Conservation (phyloP, 1,140 invertebrate genomes). For the Protaetia brevitarsis region DNA sequence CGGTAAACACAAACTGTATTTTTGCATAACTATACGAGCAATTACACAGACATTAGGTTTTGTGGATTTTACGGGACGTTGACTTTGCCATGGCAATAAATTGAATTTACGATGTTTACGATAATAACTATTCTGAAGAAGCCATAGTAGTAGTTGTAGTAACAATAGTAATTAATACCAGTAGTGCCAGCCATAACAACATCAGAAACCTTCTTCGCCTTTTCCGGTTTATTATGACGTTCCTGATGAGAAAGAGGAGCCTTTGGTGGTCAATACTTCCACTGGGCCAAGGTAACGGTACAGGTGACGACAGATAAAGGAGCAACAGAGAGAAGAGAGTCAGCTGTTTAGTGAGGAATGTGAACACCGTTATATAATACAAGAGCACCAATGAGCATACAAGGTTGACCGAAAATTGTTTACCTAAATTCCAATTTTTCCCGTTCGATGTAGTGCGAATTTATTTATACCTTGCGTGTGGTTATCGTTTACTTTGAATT, state of each 20-base stretch:
- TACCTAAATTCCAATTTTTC: background rate
- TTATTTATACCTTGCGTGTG: no score
- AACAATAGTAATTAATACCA: no score
- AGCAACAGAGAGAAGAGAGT: conserved; percentile 30
- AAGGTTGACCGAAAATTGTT: background rate
- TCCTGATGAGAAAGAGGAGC: background rate
- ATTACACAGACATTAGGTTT: background rate
- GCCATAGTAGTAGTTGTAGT: background rate
- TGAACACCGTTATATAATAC: conserved; percentile 36
- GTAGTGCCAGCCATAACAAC: no score
- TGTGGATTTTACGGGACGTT: background rate
- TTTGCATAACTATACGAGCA: background rate
- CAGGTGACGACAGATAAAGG: conserved; percentile 33
- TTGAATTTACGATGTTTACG: background rate
- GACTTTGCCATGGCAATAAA: background rate
- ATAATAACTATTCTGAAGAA: background rate
- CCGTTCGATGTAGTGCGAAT: no score
- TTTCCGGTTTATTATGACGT: conserved; percentile 14
- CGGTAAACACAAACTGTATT: background rate
- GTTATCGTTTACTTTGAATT: no score
- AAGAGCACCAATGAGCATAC: conserved; percentile 27
- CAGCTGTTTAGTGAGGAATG: conserved; percentile 38
- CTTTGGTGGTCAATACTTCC: conserved; percentile 27
- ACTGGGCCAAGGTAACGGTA: conserved; percentile 44
- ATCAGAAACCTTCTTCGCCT: conserved; percentile 3